Percentiles rank a stretch among this genome's conserved stretches.
Evolutionary conservation across 92 coral and sea anemone genomes (phyloP).

Genomic region (Phymanthus crucifer): DNA sequence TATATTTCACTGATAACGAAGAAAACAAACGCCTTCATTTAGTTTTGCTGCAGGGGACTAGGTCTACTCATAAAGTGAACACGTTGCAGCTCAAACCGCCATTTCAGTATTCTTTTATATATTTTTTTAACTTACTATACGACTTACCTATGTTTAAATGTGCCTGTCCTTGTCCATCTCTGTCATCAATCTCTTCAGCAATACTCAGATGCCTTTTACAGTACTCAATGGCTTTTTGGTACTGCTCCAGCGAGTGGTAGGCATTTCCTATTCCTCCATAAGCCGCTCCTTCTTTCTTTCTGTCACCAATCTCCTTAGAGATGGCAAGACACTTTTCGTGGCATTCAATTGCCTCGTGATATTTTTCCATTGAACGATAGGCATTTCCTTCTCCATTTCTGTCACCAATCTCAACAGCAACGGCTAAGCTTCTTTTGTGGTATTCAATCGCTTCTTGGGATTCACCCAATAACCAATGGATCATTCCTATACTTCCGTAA

Average conservation of each 20-base stretch:
- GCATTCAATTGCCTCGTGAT: constrained; percentile 5
- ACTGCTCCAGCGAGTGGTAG: neutral
- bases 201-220: neutral
- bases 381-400: constrained; percentile 1
- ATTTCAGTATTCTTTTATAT: neutral
- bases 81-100: neutral
- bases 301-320: constrained; percentile 11
- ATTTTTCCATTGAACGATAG: neutral
- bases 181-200: constrained; percentile 11
- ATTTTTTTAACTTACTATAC: neutral
- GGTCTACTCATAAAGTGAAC: too few species aligned
- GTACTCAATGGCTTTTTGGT: constrained; percentile 12
- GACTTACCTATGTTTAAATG: constrained; percentile 4
- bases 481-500: neutral
- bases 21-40: too few species aligned
- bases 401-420: constrained; percentile 7
- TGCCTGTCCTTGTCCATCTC: constrained; percentile 13
- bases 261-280: constrained; percentile 11
- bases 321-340: constrained; percentile 11
- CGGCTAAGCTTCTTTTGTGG: neutral
- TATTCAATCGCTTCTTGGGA: neutral
- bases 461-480: constrained; percentile 2
- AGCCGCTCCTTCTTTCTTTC: constrained; percentile 13
- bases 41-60: too few species aligned
- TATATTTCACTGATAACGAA: too few species aligned